These are phyloP conservation scores for Osmerus mordax DNA, from an alignment of 2,113 vertebrate species.

Conservation along the genomic window DNA sequence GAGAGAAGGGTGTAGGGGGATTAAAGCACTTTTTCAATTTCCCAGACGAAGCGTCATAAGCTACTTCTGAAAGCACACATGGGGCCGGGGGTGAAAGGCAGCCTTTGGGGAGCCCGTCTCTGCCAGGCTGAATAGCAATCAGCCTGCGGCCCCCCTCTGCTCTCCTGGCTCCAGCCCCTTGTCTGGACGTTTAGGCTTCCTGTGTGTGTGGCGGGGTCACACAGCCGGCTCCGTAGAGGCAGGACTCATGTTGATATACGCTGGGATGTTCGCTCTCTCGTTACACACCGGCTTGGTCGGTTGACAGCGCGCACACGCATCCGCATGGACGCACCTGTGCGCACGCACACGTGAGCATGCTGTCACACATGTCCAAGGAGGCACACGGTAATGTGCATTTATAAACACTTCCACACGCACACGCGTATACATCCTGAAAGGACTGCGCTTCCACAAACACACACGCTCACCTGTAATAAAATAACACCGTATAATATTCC, in stretches of 20 bases:
- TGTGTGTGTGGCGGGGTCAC: not conserved
- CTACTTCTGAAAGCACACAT: constrained; percentile 34
- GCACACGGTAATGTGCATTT: not conserved
- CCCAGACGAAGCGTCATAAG: constrained; percentile 38
- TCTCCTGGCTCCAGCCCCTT: not conserved
- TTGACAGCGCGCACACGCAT: not conserved
- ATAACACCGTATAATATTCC: not conserved
- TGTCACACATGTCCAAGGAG: not conserved
- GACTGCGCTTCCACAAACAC: not conserved
- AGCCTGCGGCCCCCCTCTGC: not conserved
- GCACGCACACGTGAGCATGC: not conserved
- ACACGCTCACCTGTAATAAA: not conserved
- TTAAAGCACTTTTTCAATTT: constrained; percentile 46
- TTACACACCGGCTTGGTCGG: not conserved
- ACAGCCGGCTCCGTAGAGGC: not conserved
- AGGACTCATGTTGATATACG: not conserved
- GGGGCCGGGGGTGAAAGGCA: constrained; percentile 35
- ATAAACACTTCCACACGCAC: too few species aligned
- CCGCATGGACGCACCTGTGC: too few species aligned
- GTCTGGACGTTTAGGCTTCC: not conserved
- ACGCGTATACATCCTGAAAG: not conserved
- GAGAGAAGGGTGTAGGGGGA: constrained; percentile 8
- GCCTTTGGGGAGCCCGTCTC: constrained; percentile 30
- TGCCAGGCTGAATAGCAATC: constrained; percentile 41
- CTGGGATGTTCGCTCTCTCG: not conserved